Evolutionary conservation across 2,888 invertebrate genomes (phyloP).

Genomic region (Homarus gammarus): DNA sequence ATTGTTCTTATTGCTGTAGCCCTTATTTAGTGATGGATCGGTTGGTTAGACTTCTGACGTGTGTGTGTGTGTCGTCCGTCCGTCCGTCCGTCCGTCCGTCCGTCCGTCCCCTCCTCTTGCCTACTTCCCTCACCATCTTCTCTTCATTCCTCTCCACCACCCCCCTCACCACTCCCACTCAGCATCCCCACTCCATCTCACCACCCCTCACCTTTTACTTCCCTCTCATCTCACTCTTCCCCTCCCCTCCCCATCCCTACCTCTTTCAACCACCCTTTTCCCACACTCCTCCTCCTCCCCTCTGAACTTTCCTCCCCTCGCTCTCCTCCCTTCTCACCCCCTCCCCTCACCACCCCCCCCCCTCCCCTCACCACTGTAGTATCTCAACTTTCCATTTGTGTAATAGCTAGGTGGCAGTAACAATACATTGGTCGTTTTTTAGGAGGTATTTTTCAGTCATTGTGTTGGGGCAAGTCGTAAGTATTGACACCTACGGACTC

Average conservation of each 20-base stretch:
- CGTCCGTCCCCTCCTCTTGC: no score
- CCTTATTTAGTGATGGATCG: no score
- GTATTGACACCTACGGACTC: no score
- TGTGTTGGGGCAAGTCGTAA: no score
- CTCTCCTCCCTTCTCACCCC: conserved; percentile 3
- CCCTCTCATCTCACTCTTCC: background rate
- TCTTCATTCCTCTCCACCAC: background rate
- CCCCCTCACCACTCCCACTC: no score
- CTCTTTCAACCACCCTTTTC: background rate
- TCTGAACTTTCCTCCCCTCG: background rate
- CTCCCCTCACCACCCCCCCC: background rate
- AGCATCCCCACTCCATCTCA: background rate
- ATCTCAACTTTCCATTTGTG: conserved; percentile 39
- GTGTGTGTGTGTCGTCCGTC: no score
- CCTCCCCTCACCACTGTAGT: conserved; percentile 1
- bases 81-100: background rate
- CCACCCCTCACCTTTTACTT: no score
- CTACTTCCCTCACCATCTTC: background rate
- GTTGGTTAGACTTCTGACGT: no score
- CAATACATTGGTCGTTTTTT: background rate
- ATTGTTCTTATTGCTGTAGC: no score
- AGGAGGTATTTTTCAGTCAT: no score
- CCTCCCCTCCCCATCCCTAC: background rate
- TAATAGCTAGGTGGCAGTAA: conserved; percentile 10
- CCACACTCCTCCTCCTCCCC: background rate